Evolutionary conservation across 35 echinoderm and acorn worm species (phyloP).

Genomic region (Lytechinus variegatus): DNA sequence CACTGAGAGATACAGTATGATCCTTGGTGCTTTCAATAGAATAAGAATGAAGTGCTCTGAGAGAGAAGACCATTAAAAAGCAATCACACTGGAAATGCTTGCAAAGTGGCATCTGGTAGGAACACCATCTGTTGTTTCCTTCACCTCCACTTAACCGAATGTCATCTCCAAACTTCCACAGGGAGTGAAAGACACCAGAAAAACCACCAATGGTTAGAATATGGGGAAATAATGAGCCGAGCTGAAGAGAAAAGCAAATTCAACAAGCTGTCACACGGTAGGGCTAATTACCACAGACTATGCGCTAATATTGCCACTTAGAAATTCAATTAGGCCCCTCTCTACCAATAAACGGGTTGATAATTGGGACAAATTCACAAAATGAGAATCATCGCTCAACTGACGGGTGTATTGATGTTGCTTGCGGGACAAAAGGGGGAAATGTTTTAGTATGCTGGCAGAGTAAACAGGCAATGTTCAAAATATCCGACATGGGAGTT

Average conservation of each 20-base stretch:
- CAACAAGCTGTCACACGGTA: background rate
- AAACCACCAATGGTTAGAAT: background rate
- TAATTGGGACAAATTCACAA: background rate
- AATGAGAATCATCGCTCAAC: background rate
- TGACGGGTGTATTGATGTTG: background rate
- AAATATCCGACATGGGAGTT: background rate
- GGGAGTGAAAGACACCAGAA: background rate
- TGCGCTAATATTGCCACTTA: constrained; percentile 11
- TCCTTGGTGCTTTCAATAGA: background rate
- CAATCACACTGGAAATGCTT: background rate
- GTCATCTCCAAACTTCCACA: background rate
- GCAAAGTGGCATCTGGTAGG: background rate
- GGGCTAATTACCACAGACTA: background rate
- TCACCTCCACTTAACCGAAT: background rate
- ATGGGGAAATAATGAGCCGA: background rate
- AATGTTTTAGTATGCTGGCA: background rate
- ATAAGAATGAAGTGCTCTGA: background rate
- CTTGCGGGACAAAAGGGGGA: background rate
- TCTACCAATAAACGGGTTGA: background rate
- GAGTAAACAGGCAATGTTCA: background rate
- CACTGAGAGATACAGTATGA: too few species aligned
- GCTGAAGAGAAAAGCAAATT: background rate
- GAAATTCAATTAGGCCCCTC: background rate
- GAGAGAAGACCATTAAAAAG: background rate
- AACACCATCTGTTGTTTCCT: background rate